phyloP scores from a whole-genome alignment of 2,113 vertebrate genomes.

The Columba janthina region DNA sequence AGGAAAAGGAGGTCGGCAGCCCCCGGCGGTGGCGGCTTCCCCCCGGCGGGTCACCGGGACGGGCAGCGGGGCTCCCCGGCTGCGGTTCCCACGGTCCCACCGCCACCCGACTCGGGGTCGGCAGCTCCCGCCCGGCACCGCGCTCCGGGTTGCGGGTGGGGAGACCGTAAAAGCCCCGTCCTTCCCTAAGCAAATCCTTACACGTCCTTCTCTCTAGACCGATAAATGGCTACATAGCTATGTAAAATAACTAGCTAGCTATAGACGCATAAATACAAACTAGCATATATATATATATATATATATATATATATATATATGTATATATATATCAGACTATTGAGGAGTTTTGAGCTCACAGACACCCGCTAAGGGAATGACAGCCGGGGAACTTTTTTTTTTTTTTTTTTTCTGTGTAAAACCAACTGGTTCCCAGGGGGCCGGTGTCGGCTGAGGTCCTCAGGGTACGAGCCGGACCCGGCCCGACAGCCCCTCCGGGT shows the following conservation, averaged over 20 bases:
- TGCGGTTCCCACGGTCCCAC: background rate
- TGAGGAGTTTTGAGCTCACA: background rate
- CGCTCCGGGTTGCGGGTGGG: no score
- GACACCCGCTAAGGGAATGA: fast-evolving
- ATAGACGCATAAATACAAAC: fast-evolving
- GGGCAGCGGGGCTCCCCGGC: background rate
- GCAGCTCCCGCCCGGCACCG: no score
- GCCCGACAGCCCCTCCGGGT: background rate
- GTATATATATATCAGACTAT: background rate
- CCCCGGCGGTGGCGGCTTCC: no score
- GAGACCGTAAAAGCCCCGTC: background rate
- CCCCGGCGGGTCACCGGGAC: no score
- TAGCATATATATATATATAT: background rate
- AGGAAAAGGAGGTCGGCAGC: background rate
- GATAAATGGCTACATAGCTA: fast-evolving
- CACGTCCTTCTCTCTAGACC: background rate
- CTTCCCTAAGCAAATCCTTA: background rate
- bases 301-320: fast-evolving
- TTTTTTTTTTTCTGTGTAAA: background rate
- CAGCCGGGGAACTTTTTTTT: background rate
- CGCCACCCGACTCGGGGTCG: background rate
- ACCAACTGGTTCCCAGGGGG: no score
- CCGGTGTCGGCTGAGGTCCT: background rate
- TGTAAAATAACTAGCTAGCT: background rate
- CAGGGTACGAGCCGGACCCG: no score